Conservation (phyloP, 2,113 vertebrate species). For the Saccopteryx leptura region DNA sequence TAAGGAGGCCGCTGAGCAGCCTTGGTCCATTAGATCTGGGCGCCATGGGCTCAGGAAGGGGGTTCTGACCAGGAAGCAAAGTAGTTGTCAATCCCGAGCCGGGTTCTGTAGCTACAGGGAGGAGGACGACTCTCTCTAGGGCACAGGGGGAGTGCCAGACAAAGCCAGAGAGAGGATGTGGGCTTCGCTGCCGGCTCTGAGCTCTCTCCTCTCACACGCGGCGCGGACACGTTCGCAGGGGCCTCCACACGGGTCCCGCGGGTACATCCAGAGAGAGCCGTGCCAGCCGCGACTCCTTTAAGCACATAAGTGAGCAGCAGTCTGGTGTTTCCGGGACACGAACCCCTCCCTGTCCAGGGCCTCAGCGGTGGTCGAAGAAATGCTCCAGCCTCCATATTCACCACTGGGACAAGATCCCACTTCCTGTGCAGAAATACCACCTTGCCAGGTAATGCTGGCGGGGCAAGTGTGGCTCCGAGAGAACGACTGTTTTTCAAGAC, state of each 20-base stretch:
- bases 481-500: background rate
- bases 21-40: background rate
- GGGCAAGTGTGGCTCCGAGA: background rate
- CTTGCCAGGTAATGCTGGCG: background rate
- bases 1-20: background rate
- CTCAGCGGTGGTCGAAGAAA: background rate
- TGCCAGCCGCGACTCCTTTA: background rate
- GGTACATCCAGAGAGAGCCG: background rate
- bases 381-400: background rate
- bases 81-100: background rate
- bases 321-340: background rate
- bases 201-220: background rate
- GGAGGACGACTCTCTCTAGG: background rate
- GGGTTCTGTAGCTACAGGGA: background rate
- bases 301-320: background rate
- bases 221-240: background rate
- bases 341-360: background rate
- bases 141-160: background rate
- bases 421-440: background rate
- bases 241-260: accelerated
- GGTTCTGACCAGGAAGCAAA: background rate
- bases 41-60: background rate
- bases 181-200: background rate
- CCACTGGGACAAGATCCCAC: background rate
- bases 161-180: background rate